Percentiles rank a stretch among this genome's conserved stretches.
Evolutionary conservation across 2,888 invertebrate genomes (phyloP).

Genomic region (Pilophorus perplexus): DNA sequence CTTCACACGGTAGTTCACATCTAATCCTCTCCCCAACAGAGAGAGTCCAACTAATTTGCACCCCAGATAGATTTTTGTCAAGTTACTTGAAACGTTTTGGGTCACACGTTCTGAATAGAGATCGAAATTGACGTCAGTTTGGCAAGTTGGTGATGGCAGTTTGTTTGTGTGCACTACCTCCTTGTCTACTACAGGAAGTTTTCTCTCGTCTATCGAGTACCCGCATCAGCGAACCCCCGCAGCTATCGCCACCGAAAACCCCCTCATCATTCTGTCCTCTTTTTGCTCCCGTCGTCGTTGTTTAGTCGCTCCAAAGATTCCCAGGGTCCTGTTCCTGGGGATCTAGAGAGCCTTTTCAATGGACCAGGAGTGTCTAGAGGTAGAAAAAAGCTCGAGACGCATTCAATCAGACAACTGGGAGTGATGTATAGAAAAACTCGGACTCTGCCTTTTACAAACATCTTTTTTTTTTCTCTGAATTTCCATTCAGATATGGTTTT

Average conservation of each 20-base stretch:
- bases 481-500: no score
- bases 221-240: constrained; percentile 36
- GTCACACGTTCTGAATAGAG: no score
- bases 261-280: neutral
- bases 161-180: constrained; percentile 27
- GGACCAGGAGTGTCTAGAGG: constrained; percentile 1
- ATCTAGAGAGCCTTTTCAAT: no score
- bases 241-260: constrained; percentile 22
- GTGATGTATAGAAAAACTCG: constrained; percentile 10
- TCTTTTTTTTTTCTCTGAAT: no score
- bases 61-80: no score
- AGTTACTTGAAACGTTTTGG: no score
- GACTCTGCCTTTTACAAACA: no score
- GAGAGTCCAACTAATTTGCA: no score
- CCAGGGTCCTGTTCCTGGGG: constrained; percentile 25
- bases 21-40: no score
- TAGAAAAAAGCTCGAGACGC: constrained; percentile 3
- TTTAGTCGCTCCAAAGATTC: constrained; percentile 25
- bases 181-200: constrained; percentile 15
- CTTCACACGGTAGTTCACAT: no score
- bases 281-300: constrained; percentile 15
- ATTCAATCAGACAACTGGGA: constrained; percentile 16
- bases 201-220: constrained; percentile 36
- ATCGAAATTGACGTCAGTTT: no score
- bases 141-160: constrained; percentile 8